Conservation (phyloP, 2,888 invertebrate species). For the Colostygia pectinataria region DNA sequence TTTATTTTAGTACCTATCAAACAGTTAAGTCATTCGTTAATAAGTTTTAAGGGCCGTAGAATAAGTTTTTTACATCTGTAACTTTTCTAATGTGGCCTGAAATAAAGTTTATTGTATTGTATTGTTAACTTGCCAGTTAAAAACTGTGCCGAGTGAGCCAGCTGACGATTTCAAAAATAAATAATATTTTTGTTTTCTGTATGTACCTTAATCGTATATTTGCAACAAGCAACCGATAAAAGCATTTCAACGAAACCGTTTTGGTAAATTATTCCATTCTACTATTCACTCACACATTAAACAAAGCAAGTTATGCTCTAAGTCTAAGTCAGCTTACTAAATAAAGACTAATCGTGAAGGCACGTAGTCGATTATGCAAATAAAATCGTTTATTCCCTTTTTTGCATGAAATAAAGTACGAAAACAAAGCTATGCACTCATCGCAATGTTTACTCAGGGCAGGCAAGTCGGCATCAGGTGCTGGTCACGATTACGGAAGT, state of each 20-base stretch:
- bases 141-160: no score
- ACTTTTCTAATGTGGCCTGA: no score
- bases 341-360: conserved; percentile 61
- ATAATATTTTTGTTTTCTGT: no score
- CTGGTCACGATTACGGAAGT: conserved; percentile 67
- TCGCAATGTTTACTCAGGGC: conserved; percentile 50
- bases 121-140: no score
- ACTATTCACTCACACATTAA: conserved; percentile 41
- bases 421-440: conserved; percentile 48
- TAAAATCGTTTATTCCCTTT: conserved; percentile 66
- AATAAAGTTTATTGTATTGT: no score
- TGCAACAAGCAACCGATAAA: no score
- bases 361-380: conserved; percentile 65
- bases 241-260: conserved; percentile 48
- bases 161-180: no score
- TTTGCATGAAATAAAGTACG: conserved; percentile 54
- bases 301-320: conserved; percentile 48
- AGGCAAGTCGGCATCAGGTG: conserved; percentile 40
- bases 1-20: no score
- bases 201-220: no score
- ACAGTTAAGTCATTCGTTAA: no score
- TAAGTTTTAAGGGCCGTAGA: no score
- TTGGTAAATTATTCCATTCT: conserved; percentile 60
- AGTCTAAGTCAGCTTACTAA: conserved; percentile 49
- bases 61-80: no score